phyloP scores from a whole-genome alignment of 2,888 invertebrate genomes.

The Leptarthrus brevirostris region DNA sequence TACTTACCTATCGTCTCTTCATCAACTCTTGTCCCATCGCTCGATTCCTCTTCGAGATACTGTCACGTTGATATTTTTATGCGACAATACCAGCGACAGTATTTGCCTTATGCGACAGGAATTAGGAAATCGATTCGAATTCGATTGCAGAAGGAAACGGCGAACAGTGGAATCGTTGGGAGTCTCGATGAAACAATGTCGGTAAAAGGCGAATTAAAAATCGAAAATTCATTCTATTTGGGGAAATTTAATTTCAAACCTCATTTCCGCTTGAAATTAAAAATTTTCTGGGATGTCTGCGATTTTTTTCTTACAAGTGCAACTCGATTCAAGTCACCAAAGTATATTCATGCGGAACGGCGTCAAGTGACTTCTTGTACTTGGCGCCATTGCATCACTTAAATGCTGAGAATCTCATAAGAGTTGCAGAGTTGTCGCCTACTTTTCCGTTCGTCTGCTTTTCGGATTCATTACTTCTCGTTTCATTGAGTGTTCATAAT shows the following conservation, averaged over 20 bases:
- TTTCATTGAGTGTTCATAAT: not conserved
- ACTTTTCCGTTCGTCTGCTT: conserved; percentile 44
- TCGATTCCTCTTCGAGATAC: conserved; percentile 49
- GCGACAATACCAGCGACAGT: conserved; percentile 15
- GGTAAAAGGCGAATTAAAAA: not conserved
- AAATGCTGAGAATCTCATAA: conserved; percentile 2
- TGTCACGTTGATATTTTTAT: conserved; percentile 51
- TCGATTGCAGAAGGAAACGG: not conserved
- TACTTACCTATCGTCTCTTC: conserved; percentile 31
- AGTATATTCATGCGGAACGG: conserved; percentile 25
- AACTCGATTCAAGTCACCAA: conserved; percentile 15
- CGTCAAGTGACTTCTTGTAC: conserved; percentile 47
- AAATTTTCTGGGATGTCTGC: conserved; percentile 28
- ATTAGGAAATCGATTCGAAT: conserved; percentile 30
- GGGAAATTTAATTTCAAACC: conserved; percentile 39
- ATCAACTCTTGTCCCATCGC: conserved; percentile 48
- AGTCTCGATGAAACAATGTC: not conserved
- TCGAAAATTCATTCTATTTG: conserved; percentile 11
- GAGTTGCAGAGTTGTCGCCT: conserved; percentile 50
- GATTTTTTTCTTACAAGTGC: conserved; percentile 36
- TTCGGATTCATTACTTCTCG: conserved; percentile 2
- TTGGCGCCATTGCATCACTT: conserved; percentile 49
- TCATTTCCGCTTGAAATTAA: conserved; percentile 40
- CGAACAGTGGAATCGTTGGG: no score
- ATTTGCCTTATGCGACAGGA: conserved; percentile 2